phyloP scores from a whole-genome alignment of 2,113 vertebrate genomes.

The Tauraco erythrolophus region DNA sequence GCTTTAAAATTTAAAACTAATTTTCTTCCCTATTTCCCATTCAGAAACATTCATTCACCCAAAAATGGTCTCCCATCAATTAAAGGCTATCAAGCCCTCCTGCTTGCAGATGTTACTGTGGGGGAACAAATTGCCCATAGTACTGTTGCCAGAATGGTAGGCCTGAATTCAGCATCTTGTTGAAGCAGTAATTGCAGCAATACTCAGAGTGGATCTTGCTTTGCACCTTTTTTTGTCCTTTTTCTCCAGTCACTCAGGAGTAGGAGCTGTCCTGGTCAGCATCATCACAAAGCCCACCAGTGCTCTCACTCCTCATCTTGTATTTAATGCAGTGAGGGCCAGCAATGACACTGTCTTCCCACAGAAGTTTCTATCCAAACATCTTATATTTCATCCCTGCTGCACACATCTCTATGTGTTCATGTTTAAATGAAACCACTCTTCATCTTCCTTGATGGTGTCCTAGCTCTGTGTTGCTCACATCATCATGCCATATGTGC shows the following conservation, averaged over 20 bases:
- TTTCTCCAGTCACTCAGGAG: neutral
- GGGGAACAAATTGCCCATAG: neutral
- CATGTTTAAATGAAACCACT: slow-evolving; percentile 16
- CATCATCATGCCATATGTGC: slow-evolving; percentile 62
- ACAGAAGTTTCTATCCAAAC: neutral
- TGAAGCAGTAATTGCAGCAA: neutral
- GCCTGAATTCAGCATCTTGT: neutral
- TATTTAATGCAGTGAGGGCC: neutral
- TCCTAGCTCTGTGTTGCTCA: slow-evolving; percentile 42
- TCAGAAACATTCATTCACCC: neutral
- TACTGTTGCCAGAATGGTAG: neutral
- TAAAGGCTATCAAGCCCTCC: neutral
- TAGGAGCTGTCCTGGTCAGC: neutral
- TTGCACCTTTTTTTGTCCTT: neutral
- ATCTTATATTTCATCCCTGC: neutral
- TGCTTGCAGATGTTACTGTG: neutral
- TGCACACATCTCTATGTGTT: neutral
- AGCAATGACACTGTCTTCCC: neutral
- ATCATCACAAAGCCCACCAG: neutral
- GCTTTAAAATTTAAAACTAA: neutral
- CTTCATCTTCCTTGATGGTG: slow-evolving; percentile 30
- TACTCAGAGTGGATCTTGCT: neutral
- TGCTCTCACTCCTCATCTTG: neutral
- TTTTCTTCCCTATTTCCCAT: neutral
- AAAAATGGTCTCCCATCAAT: neutral